Evolutionary conservation across 2,888 invertebrate species (phyloP), one percentile per base, ranked within the genome.

Genomic region (Ecliptopera silaceata): DNA sequence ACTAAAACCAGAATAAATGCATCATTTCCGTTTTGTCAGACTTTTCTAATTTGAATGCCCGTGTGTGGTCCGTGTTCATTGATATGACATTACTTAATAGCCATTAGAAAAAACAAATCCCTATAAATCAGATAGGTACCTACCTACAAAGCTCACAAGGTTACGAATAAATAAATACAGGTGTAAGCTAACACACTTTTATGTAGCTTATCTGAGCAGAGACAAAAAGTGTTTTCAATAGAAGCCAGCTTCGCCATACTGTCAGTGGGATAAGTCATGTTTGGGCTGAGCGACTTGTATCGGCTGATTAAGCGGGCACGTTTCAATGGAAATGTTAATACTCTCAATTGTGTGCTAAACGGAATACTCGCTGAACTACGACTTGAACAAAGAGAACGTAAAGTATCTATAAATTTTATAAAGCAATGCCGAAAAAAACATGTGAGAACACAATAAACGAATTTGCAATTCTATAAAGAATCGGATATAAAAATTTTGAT

Each of bases 291-390:
- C 70, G 75, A 75, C 70, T 74, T 68, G 75, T 65, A 73, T 76
- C 70, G 70, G 66, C 72, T 75, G 75, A 76, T 78, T 74, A 75
- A 78, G 73, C 74, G 72, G 68, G 75, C 77, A 74, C 72, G 73
- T 71, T 80, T 83, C 85, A 83, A 87, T 85, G 79, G 82, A 81
- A 86, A 88, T 87, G 85, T 83, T 84, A 87, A 89, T 86, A 74
- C 68, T 74, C 74, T 78, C 85, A 77, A 87, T 86, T 86, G 86
- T 87, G 86, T 88, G 86, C 82, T 84, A 88, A 87, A 82, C 83
- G 75, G 72, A 77, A 80, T 78, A 78, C 74, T 75, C 73, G 78
- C 79, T 77, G 80, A 80, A 83, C 79, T 74, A 68, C 77, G 74
- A 70, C 68, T 72, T 68, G 79, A 79, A 86, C 86, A 87, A 88